Conservation (phyloP, 2,113 vertebrate genomes). For the Caranx melampygus region DNA sequence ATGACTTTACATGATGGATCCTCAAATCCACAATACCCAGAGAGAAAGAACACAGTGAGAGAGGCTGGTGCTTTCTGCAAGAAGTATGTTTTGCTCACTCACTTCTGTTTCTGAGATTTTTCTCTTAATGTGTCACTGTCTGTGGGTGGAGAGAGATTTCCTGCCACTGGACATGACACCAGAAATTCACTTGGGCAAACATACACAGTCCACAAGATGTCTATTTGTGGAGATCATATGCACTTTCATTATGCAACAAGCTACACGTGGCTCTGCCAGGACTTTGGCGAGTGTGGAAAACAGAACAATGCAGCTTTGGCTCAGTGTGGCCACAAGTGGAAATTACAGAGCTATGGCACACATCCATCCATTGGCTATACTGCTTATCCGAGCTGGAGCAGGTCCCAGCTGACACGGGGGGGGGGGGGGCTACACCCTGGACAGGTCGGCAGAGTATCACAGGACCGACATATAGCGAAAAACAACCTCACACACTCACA, state of each 20-base stretch:
- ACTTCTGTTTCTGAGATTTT: not conserved
- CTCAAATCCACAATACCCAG: not conserved
- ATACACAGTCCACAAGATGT: not conserved
- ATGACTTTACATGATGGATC: not conserved
- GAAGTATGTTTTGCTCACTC: not conserved
- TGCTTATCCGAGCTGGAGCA: too few relatives aligned
- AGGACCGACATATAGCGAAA: too few relatives aligned
- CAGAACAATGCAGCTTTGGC: not conserved
- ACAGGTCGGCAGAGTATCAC: too few relatives aligned
- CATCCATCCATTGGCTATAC: not conserved
- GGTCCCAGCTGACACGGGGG: too few relatives aligned
- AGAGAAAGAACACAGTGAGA: not conserved
- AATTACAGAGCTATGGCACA: not conserved
- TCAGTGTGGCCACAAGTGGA: not conserved
- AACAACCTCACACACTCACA: too few relatives aligned
- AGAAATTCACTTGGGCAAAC: not conserved
- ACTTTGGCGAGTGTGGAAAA: not conserved
- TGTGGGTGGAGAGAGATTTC: not conserved
- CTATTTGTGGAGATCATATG: not conserved
- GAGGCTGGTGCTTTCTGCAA: not conserved
- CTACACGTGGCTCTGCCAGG: not conserved
- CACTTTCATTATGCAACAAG: not conserved
- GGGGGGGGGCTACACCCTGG: too few relatives aligned
- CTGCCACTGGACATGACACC: not conserved
- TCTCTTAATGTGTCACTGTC: not conserved